Conservation (phyloP, 2,113 vertebrate species). For the Ceratotherium simum region DNA sequence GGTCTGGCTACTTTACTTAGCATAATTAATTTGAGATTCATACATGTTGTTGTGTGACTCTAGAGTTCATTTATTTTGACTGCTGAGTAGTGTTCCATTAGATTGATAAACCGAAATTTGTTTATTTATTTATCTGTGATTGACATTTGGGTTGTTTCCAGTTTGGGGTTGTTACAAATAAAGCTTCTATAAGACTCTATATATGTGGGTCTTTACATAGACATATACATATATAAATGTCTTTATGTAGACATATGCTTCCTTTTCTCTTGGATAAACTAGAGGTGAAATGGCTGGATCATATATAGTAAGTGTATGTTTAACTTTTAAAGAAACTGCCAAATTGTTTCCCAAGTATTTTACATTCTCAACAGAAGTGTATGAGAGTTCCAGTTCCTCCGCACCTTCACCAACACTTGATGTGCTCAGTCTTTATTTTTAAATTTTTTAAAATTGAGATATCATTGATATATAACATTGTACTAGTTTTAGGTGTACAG, state of each 20-base stretch:
- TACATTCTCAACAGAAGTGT: background rate
- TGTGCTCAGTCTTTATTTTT: background rate
- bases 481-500: background rate
- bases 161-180: background rate
- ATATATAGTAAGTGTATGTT: background rate
- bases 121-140: background rate
- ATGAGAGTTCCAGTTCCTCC: background rate
- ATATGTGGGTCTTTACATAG: background rate
- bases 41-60: background rate
- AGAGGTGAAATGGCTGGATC: background rate
- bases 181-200: background rate
- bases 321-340: background rate
- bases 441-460: background rate
- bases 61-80: background rate
- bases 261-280: background rate
- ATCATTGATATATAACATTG: background rate
- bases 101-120: background rate
- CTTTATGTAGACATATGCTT: background rate
- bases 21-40: constrained; percentile 26
- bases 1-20: background rate
- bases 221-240: background rate
- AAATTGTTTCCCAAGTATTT: background rate
- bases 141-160: background rate
- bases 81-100: background rate
- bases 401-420: background rate